Conservation (phyloP, 2,888 invertebrate species). For the Beris chalybata region DNA sequence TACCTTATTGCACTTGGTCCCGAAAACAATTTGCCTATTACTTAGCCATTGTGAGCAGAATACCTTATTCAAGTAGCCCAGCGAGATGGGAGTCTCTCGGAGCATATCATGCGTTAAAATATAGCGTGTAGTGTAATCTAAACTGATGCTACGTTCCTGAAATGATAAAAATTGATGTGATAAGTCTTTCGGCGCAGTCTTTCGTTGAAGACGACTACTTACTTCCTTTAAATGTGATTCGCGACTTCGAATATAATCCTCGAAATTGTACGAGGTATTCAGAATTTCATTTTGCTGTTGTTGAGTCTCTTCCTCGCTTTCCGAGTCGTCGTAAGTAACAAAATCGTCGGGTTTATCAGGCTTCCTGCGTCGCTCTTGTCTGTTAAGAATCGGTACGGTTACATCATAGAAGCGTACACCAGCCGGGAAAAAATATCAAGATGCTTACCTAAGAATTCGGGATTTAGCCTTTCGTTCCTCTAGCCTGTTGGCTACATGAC, state of each 20-base stretch:
- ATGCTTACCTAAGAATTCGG: conserved; percentile 47
- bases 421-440: neutral
- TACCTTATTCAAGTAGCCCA: conserved; percentile 88
- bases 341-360: conserved; percentile 90
- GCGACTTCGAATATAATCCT: conserved; percentile 79
- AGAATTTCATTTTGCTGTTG: conserved; percentile 72
- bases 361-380: conserved; percentile 74
- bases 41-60: conserved; percentile 97
- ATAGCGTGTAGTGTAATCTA: conserved; percentile 82
- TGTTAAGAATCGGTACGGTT: conserved; percentile 42
- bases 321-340: conserved; percentile 85
- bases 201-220: conserved; percentile 34
- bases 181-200: neutral
- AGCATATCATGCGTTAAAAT: conserved; percentile 89
- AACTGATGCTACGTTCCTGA: conserved; percentile 65
- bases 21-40: conserved; percentile 92
- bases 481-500: conserved; percentile 70
- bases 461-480: conserved; percentile 73
- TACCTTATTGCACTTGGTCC: conserved; percentile 96
- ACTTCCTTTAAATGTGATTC: conserved; percentile 74
- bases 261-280: conserved; percentile 81
- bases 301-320: conserved; percentile 80
- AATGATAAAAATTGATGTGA: conserved; percentile 13
- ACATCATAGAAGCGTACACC: neutral
- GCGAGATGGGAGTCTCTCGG: conserved; percentile 78